phyloP scores from a whole-genome alignment of 2,797 vertebrate species.

The Silurus lanzhouensis region DNA sequence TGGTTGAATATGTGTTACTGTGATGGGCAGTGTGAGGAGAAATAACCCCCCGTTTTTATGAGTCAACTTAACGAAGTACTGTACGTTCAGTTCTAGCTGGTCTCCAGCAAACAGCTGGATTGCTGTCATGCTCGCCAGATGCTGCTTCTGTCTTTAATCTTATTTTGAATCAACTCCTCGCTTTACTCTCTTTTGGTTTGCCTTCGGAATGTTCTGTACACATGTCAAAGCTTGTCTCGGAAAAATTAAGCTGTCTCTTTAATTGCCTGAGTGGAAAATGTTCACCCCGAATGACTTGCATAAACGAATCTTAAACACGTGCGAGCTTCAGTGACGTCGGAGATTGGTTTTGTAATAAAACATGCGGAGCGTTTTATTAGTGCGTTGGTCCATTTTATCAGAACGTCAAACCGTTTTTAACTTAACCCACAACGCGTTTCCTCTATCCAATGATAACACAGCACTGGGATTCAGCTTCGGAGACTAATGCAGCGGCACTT shows the following conservation, averaged over 20 bases:
- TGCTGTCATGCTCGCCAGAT: conserved; percentile 10
- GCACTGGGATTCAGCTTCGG: neutral
- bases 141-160: conserved; percentile 14
- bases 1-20: too few species aligned
- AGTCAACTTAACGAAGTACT: neutral
- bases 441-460: neutral
- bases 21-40: too few species aligned
- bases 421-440: neutral
- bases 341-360: neutral
- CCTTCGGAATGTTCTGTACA: neutral
- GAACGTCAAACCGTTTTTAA: neutral
- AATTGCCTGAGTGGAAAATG: neutral
- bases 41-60: too few species aligned
- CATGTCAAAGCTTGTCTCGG: neutral
- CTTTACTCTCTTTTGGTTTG: neutral
- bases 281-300: neutral
- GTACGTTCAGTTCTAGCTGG: neutral
- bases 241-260: neutral
- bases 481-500: neutral
- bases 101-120: conserved; percentile 6
- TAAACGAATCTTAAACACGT: neutral
- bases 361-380: neutral
- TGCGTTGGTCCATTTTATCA: neutral
- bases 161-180: neutral
- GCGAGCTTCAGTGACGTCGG: neutral